Base-by-base conservation (phyloP, 1,140 invertebrate species). In the Saccostrea cuccullata region DNA sequence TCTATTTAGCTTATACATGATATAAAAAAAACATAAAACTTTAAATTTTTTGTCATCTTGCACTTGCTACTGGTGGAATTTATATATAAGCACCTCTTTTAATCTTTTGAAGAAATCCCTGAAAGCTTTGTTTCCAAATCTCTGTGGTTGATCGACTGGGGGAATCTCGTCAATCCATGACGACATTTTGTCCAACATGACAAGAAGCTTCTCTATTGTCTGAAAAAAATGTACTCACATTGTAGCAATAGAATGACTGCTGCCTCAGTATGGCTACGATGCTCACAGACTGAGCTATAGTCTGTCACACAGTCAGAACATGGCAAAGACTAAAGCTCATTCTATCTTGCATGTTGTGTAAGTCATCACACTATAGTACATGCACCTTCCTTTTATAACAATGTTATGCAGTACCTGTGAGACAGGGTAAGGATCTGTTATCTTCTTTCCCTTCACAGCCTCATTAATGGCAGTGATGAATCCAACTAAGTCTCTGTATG, bases 51-150 rank as follows among this genome's bases (percentile, higher is more conserved):
- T 47, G 47, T 47, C 47, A 47, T 47, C 47, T 47, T 47, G 6
- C 47, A 47, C 1, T 47, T 47, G 47, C 5, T 47, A 5, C 47
- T 64, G 5, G n/a, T 6, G 5, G 1, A 20, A 58, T 5, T 9
- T 73, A 73, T 55, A 86, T 86, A 86, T 86, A 91, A 94, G 94
- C 95, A 98, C 98, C 93, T 97, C 95, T 93, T 97, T 96, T n/a
- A 99, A 94, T 94, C 96, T 97, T n/a, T 95, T 93, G 90, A 97
- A 97, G 97, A 98, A 99, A 40, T 96, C 96, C 91, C 97, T 96
- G 94, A 98, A 99, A 2, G 99, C 98, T 94, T 97, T 97, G 94
- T 99, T 99, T 17, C 99, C 99, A 96, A 99, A 99, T 90, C 99
- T 95, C 94, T 99, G 98, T 2, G 98, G 98, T 93, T 99, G 98